phyloP scores from a whole-genome alignment of 2,888 invertebrate genomes.

The Watsonalla binaria region DNA sequence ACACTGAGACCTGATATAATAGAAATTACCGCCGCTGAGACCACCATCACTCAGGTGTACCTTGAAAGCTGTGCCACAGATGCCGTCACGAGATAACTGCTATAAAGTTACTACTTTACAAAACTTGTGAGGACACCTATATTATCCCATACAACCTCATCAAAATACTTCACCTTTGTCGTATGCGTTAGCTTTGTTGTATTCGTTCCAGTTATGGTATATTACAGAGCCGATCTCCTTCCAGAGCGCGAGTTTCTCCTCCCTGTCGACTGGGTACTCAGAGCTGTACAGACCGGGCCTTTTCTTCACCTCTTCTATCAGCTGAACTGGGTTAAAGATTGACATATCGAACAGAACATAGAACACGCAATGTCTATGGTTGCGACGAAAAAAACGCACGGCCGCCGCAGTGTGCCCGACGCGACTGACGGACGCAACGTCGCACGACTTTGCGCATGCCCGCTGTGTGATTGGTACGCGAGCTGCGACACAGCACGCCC shows the following conservation, averaged over 20 bases:
- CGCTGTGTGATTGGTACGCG: conserved; percentile 33
- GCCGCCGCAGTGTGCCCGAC: conserved; percentile 31
- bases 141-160: conserved; percentile 7
- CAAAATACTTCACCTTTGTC: conserved; percentile 68
- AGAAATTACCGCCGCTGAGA: no score
- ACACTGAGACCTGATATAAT: no score
- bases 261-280: conserved; percentile 69
- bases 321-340: conserved; percentile 45
- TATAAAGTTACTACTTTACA: no score
- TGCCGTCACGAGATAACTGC: no score
- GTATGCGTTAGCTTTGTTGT: conserved; percentile 61
- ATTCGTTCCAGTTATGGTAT: conserved; percentile 53
- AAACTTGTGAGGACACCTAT: background rate
- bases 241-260: conserved; percentile 62
- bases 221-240: conserved; percentile 63
- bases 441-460: conserved; percentile 35
- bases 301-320: conserved; percentile 68
- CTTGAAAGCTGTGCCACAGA: no score
- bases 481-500: conserved; percentile 35
- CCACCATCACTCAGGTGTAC: no score
- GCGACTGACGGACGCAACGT: conserved; percentile 47
- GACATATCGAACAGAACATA: conserved; percentile 15
- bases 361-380: conserved; percentile 3
- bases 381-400: conserved; percentile 47
- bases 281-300: conserved; percentile 56